These are phyloP conservation scores for Pemphigus obesinymphae DNA, from an alignment of 1,140 invertebrate genomes.

Conservation along the genomic window DNA sequence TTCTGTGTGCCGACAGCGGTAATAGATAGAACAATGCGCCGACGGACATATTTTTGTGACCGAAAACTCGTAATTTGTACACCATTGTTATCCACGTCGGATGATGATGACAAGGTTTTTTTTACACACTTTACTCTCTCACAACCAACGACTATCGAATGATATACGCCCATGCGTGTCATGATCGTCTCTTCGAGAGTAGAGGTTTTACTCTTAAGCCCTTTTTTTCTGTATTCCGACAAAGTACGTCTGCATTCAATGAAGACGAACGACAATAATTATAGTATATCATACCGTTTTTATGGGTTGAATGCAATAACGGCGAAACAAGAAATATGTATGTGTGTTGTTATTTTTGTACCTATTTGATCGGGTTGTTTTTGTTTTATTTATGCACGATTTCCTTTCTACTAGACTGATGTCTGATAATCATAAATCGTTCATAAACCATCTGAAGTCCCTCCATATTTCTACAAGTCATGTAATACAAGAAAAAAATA, in stretches of 20 bases:
- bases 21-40: slow-evolving; percentile 26
- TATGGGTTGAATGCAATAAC: not conserved
- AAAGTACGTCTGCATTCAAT: not conserved
- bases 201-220: not conserved
- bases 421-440: not conserved
- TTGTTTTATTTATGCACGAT: not conserved
- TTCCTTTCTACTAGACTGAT: not conserved
- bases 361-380: not conserved
- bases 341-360: not conserved
- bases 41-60: slow-evolving; percentile 18
- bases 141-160: not conserved
- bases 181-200: not conserved
- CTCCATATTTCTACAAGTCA: not conserved
- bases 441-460: not conserved
- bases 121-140: not conserved
- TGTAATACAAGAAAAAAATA: not conserved
- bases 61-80: slow-evolving; percentile 34
- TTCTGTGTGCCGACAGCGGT: not conserved
- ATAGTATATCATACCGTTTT: not conserved
- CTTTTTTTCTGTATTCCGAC: not conserved
- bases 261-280: not conserved
- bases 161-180: slow-evolving; percentile 29
- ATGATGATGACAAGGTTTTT: slow-evolving; percentile 18
- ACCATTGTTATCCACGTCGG: slow-evolving; percentile 30
- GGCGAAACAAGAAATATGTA: not conserved